These are phyloP conservation scores for Xylocampa areola DNA, from an alignment of 2,888 invertebrate species.

Conservation along the genomic window DNA sequence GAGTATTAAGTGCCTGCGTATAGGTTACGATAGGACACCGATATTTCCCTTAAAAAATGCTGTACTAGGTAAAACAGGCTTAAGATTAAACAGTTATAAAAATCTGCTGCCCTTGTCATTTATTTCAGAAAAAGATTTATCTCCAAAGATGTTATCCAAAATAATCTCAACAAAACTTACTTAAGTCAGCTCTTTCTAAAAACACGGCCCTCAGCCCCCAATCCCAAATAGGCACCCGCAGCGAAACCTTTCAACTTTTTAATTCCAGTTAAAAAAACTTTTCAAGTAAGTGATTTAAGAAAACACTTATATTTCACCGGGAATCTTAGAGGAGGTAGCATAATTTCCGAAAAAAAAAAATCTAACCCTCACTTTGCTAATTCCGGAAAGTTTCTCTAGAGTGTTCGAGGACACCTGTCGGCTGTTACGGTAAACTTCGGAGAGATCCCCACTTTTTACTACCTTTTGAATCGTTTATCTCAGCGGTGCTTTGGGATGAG, in stretches of 20 bases:
- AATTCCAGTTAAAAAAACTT: constrained; percentile 57
- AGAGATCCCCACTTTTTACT: constrained; percentile 63
- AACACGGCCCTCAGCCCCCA: constrained; percentile 36
- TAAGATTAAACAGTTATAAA: constrained; percentile 1
- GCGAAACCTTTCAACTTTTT: constrained; percentile 61
- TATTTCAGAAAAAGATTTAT: constrained; percentile 35
- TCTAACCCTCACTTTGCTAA: constrained; percentile 64
- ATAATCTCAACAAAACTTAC: constrained; percentile 50
- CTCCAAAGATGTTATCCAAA: constrained; percentile 38
- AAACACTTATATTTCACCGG: constrained; percentile 60
- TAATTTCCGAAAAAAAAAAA: constrained; percentile 55
- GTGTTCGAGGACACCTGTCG: constrained; percentile 74
- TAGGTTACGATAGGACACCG: too few relatives aligned
- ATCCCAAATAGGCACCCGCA: constrained; percentile 54
- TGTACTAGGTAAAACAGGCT: neutral
- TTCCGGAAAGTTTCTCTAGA: constrained; percentile 66
- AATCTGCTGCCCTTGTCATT: constrained; percentile 16
- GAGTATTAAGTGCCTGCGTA: too few relatives aligned
- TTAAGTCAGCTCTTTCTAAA: constrained; percentile 46
- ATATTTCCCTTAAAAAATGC: too few relatives aligned
- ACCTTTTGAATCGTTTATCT: constrained; percentile 73
- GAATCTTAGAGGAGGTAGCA: constrained; percentile 52
- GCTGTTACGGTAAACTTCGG: constrained; percentile 69
- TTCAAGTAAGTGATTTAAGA: constrained; percentile 61
- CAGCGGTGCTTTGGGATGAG: constrained; percentile 67